phyloP scores from a whole-genome alignment of 2,888 invertebrate species.

The Bombylius discolor region DNA sequence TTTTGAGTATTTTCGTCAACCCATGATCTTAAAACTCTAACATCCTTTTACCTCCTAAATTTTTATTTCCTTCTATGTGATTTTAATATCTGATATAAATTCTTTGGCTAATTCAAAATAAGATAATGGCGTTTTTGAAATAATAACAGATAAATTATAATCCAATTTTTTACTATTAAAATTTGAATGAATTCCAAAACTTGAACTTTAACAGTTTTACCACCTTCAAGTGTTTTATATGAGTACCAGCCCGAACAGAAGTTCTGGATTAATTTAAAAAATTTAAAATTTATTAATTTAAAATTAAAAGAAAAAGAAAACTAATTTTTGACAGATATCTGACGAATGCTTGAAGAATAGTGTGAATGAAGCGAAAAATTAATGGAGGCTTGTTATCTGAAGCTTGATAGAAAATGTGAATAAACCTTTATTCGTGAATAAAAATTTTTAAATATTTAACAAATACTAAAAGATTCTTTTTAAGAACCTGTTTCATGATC shows the following conservation, averaged over 20 bases:
- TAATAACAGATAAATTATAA: not conserved
- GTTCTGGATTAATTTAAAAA: not conserved
- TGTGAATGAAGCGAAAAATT: too few relatives aligned
- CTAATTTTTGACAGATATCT: too few relatives aligned
- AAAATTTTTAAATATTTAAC: too few relatives aligned
- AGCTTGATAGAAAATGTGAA: too few relatives aligned
- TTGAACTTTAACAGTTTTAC: not conserved
- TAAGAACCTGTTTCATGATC: too few relatives aligned
- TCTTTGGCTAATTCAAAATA: not conserved
- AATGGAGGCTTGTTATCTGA: too few relatives aligned
- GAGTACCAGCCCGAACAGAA: too few relatives aligned
- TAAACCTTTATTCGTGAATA: too few relatives aligned
- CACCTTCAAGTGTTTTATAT: not conserved
- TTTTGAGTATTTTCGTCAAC: not conserved
- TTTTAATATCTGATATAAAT: not conserved
- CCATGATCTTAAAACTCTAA: conserved; percentile 35
- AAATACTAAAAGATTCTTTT: too few relatives aligned
- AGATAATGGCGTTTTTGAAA: not conserved
- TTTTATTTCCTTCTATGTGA: not conserved
- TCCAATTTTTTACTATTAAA: not conserved
- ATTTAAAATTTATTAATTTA: too few relatives aligned
- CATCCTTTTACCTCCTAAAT: not conserved
- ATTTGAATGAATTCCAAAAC: not conserved
- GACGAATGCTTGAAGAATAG: too few relatives aligned
- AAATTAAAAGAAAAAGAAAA: too few relatives aligned